Evolutionary conservation across 2,888 invertebrate species (phyloP).

Genomic region (Watsonalla binaria): DNA sequence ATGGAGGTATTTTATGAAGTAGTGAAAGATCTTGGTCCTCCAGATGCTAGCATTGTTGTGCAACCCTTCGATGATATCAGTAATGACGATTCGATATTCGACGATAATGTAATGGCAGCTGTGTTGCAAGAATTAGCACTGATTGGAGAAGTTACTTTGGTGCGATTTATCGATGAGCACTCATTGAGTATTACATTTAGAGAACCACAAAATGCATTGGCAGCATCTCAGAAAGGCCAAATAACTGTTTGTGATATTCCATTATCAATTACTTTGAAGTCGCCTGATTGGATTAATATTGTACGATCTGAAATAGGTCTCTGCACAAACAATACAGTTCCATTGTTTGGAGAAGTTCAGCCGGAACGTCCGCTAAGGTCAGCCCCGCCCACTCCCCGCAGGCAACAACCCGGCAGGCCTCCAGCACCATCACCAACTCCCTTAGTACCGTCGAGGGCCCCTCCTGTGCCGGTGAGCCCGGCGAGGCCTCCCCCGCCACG

Average conservation of each 20-base stretch:
- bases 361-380: slow-evolving; percentile 59
- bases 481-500: slow-evolving; percentile 80
- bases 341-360: slow-evolving; percentile 79
- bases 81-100: slow-evolving; percentile 82
- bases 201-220: slow-evolving; percentile 92
- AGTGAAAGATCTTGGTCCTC: slow-evolving; percentile 92
- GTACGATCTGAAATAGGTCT: slow-evolving; percentile 90
- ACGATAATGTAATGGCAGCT: slow-evolving; percentile 88
- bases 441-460: slow-evolving; percentile 62
- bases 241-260: slow-evolving; percentile 82
- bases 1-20: slow-evolving; percentile 91
- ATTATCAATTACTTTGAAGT: slow-evolving; percentile 86
- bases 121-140: slow-evolving; percentile 89
- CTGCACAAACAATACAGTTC: slow-evolving; percentile 90
- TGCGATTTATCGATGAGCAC: slow-evolving; percentile 89
- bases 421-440: slow-evolving; percentile 80
- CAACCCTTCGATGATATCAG: slow-evolving; percentile 55
- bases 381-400: slow-evolving; percentile 69
- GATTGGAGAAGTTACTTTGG: slow-evolving; percentile 93
- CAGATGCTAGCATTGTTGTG: slow-evolving; percentile 95
- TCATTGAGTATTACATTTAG: slow-evolving; percentile 95
- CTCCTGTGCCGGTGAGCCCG: slow-evolving; percentile 63
- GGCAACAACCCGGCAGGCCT: slow-evolving; percentile 79
- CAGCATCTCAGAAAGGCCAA: slow-evolving; percentile 79
- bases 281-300: slow-evolving; percentile 90